Evolutionary conservation across 2,113 vertebrate species (phyloP).

Genomic region (Epinephelus fuscoguttatus): DNA sequence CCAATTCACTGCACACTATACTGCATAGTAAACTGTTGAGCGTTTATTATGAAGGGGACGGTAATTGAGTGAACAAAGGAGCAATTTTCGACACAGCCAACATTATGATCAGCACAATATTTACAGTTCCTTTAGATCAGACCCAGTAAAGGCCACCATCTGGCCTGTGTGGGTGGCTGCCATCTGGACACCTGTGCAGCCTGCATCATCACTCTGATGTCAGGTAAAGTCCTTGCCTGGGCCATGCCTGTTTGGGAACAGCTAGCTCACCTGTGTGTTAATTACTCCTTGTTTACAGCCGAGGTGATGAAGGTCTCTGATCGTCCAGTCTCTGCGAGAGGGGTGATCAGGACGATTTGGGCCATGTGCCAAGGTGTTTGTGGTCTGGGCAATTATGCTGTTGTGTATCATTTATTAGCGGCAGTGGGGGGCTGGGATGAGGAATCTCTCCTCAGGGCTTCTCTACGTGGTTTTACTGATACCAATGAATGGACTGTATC

Average conservation of each 20-base stretch:
- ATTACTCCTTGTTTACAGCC: constrained; percentile 57
- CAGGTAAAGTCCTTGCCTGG: constrained; percentile 32
- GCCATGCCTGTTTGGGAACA: background rate
- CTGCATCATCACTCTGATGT: constrained; percentile 36
- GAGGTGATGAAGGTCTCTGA: constrained; percentile 45
- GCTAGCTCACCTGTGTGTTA: constrained; percentile 44
- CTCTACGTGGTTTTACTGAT: background rate
- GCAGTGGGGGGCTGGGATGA: background rate
- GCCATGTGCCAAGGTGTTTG: constrained; percentile 28
- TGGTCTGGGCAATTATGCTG: background rate
- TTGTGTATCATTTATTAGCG: background rate
- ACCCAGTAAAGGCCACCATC: constrained; percentile 19
- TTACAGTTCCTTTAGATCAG: constrained; percentile 15
- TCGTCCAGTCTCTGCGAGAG: constrained; percentile 21
- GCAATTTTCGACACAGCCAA: background rate
- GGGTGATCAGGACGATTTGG: constrained; percentile 23
- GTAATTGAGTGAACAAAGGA: background rate
- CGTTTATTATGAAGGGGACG: background rate
- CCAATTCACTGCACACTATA: background rate
- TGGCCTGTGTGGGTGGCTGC: constrained; percentile 25
- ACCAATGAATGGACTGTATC: background rate
- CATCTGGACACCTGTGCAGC: constrained; percentile 35
- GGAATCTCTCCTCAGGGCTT: background rate
- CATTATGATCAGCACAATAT: background rate
- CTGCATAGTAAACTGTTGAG: background rate